Conservation (phyloP, 1,140 invertebrate species). For the Drosophila trapezifrons region DNA sequence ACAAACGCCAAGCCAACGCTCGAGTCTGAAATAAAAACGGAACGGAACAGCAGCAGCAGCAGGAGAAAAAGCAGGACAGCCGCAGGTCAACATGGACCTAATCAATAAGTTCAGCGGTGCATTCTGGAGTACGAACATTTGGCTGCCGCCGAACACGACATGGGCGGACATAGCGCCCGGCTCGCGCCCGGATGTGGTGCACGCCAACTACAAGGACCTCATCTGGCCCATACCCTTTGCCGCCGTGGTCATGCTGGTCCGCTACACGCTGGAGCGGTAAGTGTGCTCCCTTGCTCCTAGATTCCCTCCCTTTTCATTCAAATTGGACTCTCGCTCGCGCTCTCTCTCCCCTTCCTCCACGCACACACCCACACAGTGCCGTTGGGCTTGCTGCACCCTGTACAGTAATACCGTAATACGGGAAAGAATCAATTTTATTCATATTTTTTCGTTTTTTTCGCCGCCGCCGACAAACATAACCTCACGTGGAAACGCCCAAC, state of each 20-base stretch:
- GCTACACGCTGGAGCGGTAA: conserved; percentile 93
- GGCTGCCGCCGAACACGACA: conserved; percentile 95
- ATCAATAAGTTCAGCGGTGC: conserved; percentile 83
- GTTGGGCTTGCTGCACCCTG: conserved; percentile 30
- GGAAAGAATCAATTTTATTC: conserved; percentile 40
- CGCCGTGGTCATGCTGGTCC: conserved; percentile 89
- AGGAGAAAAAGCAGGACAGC: conserved; percentile 3
- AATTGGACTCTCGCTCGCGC: conserved; percentile 12
- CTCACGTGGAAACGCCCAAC: conserved; percentile 82
- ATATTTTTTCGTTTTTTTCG: conserved; percentile 26
- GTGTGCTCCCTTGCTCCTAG: conserved; percentile 13
- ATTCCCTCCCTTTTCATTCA: conserved; percentile 17
- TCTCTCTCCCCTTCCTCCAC: conserved; percentile 23
- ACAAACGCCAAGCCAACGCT: conserved; percentile 25
- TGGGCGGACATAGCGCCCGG: conserved; percentile 94
- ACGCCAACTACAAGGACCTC: conserved; percentile 93
- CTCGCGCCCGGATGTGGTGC: conserved; percentile 89
- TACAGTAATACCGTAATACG: conserved; percentile 58
- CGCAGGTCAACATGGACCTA: conserved; percentile 62
- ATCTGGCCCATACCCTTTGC: conserved; percentile 93
- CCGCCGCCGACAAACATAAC: conserved; percentile 65
- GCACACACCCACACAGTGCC: conserved; percentile 27
- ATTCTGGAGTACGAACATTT: conserved; percentile 93
- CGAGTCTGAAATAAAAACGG: conserved; percentile 15
- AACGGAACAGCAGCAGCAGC: conserved; percentile 8